Conservation (phyloP, 1,140 invertebrate species). For the Nasonia vitripennis region DNA sequence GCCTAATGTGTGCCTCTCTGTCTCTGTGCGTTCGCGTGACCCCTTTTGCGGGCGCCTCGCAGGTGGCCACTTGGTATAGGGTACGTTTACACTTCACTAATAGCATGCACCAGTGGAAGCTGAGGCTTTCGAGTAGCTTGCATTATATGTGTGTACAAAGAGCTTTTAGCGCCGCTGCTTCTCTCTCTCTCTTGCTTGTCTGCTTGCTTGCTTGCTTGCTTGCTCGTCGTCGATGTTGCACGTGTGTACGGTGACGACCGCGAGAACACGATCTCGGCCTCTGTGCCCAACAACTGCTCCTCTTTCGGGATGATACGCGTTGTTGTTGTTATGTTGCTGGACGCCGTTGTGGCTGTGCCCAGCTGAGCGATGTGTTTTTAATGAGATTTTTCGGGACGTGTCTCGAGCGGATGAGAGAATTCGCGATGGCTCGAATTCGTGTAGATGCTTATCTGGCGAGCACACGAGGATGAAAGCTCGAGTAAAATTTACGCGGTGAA, state of each 20-base stretch:
- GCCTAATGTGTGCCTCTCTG: constrained; percentile 25
- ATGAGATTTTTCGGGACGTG: no score
- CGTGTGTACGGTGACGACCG: no score
- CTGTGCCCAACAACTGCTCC: no score
- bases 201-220: constrained; percentile 41
- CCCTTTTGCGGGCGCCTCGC: constrained; percentile 71
- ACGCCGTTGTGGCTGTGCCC: no score
- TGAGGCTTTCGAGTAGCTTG: constrained; percentile 50
- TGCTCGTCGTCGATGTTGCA: constrained; percentile 37
- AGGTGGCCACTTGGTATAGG: constrained; percentile 89
- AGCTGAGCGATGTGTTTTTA: no score
- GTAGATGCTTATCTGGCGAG: neutral
- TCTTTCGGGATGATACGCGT: no score
- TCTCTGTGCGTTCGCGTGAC: constrained; percentile 31
- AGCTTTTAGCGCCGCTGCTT: constrained; percentile 35
- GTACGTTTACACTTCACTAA: constrained; percentile 81
- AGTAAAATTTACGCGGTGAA: neutral
- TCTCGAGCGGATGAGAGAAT: no score
- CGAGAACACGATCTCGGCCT: no score
- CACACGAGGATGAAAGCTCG: neutral
- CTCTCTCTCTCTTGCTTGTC: constrained; percentile 12
- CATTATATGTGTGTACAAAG: constrained; percentile 51
- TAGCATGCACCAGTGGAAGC: constrained; percentile 66
- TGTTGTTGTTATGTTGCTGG: no score
- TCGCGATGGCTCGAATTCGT: neutral